A percentile compares a stretch with the other conserved stretches of the same genome.
These are phyloP conservation scores for Antechinus stuartii DNA, from an alignment of 2,113 vertebrate species.

Conservation along the genomic window DNA sequence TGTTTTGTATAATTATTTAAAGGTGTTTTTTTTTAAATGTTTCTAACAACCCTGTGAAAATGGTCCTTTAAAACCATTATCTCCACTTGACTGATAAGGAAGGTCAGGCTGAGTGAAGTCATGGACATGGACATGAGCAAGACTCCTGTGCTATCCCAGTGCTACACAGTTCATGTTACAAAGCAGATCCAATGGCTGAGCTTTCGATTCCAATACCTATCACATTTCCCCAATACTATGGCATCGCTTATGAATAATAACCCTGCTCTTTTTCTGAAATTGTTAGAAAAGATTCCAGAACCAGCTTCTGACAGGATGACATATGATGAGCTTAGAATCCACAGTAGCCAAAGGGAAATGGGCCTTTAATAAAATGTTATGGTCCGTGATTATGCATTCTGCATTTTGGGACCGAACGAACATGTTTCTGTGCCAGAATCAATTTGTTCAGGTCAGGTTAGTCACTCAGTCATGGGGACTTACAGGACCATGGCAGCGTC, in stretches of 20 bases:
- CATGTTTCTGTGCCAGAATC: slow-evolving; percentile 48
- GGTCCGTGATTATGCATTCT: slow-evolving; percentile 19
- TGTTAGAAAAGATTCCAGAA: slow-evolving; percentile 10
- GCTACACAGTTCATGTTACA: background rate
- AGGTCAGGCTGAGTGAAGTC: background rate
- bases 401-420: background rate
- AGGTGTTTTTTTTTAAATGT: background rate
- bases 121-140: background rate
- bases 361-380: slow-evolving; percentile 54
- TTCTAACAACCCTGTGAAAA: background rate
- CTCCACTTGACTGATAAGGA: background rate
- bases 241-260: background rate
- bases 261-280: slow-evolving; percentile 2
- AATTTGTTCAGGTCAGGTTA: background rate
- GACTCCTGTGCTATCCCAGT: background rate
- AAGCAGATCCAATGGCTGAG: background rate
- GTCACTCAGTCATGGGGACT: slow-evolving; percentile 49
- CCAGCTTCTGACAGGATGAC: slow-evolving; percentile 5
- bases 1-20: background rate
- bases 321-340: slow-evolving; percentile 18
- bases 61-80: background rate
- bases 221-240: background rate
- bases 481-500: slow-evolving; percentile 34
- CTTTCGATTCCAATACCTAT: background rate
- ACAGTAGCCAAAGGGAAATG: slow-evolving; percentile 39